phyloP scores from a whole-genome alignment of 2,888 invertebrate genomes.

The Falcaria lacertinaria region DNA sequence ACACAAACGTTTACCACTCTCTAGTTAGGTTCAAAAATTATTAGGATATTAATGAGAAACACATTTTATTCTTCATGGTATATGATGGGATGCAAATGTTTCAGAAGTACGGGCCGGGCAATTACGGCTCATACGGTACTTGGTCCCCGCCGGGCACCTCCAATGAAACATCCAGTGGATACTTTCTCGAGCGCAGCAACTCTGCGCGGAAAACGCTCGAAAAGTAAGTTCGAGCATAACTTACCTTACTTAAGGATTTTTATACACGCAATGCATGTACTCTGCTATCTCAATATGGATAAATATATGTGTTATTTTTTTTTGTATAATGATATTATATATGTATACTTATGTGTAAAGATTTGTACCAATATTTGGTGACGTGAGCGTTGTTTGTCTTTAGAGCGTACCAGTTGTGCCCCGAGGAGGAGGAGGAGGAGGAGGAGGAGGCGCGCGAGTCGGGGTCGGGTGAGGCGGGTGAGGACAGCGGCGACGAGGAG shows the following conservation, averaged over 20 bases:
- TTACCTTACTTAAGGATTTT: not conserved
- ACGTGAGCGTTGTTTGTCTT: not conserved
- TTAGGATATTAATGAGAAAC: too few relatives aligned
- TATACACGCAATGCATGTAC: not conserved
- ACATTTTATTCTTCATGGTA: not conserved
- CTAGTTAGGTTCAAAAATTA: too few relatives aligned
- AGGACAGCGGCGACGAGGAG: constrained; percentile 43
- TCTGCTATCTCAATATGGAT: too few relatives aligned
- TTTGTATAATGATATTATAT: too few relatives aligned
- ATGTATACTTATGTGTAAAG: not conserved
- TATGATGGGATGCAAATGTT: constrained; percentile 17
- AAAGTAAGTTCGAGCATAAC: constrained; percentile 42
- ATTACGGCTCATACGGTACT: constrained; percentile 90
- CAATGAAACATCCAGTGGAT: constrained; percentile 96
- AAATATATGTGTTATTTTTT: too few relatives aligned
- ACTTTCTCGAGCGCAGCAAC: constrained; percentile 95
- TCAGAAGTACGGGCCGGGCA: constrained; percentile 78
- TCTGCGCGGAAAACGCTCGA: constrained; percentile 93
- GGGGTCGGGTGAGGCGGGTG: constrained; percentile 46
- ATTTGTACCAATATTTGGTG: not conserved
- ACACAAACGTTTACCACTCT: too few relatives aligned
- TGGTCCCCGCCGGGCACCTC: constrained; percentile 97
- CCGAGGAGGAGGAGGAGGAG: constrained; percentile 73
- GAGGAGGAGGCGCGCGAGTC: constrained; percentile 60
- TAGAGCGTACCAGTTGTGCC: constrained; percentile 72